Evolutionary conservation across 1,140 invertebrate genomes (phyloP), one percentile per base, ranked within the genome.

Genomic region (Drosophila melanogaster): DNA sequence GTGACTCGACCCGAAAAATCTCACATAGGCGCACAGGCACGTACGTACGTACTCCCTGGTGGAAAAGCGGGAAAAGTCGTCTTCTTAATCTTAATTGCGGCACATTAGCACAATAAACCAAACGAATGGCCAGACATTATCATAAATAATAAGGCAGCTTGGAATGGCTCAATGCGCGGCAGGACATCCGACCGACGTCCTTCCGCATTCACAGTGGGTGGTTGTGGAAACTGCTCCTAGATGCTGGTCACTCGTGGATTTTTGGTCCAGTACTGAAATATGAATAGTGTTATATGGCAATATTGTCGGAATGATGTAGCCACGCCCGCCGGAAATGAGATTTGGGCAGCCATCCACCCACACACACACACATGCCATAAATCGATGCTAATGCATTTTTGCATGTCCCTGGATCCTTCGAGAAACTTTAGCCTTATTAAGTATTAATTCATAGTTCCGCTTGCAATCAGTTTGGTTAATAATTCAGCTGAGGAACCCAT

Each of bases 101-200:
- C 85, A 89, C 85, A 89, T 89, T 89, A 89, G 86, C 86, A 89
- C 85, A 89, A 90, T 89, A 89, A 89, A 89, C 85, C 85, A 90
- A 89, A 90, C 81, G 85, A 89, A 89, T 89, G 85, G 70, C 85
- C 85, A 84, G 74, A 90, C 85, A 89, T 90, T 89, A 89, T 85
- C 85, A 90, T 89, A 89, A 89, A 89, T 89, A 89, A 89, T 90
- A 85, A 67, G 83, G 77, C 72, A 78, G 74, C 69, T 61, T 55
- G 73, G 40, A 50, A 77, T 69, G 84, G 76, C 84, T 87, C 79
- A 89, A 89, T 80, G 80, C 79, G 74, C 76, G 72, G 49, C 84
- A 86, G 83, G 83, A 86, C 77, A 86, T 86, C 83, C 79, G 84
- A 46, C 71, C 65, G 53, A 64, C 69, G 80, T 46, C 65, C 71